A percentile compares a stretch with the other conserved stretches of the same genome.
Conservation (phyloP, 2,888 invertebrate genomes). For the Drosophila robusta region DNA sequence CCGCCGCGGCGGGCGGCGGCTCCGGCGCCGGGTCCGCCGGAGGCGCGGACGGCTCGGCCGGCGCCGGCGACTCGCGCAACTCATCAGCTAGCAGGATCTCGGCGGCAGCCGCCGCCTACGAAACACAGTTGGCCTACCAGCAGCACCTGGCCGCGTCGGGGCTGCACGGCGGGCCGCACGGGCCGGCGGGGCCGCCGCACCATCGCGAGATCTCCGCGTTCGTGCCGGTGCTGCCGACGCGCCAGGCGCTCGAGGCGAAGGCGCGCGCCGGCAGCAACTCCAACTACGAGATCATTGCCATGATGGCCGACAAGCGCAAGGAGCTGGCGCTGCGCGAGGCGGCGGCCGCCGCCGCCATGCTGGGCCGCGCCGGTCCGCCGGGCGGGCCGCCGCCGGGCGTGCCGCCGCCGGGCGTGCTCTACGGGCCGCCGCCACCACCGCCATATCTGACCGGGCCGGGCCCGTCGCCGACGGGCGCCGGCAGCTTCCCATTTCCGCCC, state of each 20-base stretch:
- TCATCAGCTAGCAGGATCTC: conserved; percentile 84
- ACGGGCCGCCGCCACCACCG: conserved; percentile 89
- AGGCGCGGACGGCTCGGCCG: conserved; percentile 38
- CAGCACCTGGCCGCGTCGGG: conserved; percentile 87
- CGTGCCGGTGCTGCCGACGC: conserved; percentile 94
- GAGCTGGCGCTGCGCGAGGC: conserved; percentile 91
- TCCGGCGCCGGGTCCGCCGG: conserved; percentile 75
- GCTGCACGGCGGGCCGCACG: conserved; percentile 73
- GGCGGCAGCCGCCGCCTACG: conserved; percentile 85
- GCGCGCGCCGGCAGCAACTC: conserved; percentile 87
- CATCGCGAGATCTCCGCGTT: conserved; percentile 94
- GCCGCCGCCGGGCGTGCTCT: conserved; percentile 86
- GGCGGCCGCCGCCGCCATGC: conserved; percentile 88
- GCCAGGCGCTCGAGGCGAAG: conserved; percentile 87
- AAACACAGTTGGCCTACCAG: conserved; percentile 89
- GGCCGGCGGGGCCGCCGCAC: conserved; percentile 80
- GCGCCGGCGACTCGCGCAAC: conserved; percentile 77
- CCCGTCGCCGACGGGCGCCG: conserved; percentile 87
- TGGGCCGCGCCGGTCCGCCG: conserved; percentile 87
- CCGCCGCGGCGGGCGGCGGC: conserved; percentile 75
- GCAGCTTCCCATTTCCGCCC: conserved; percentile 89
- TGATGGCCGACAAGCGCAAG: conserved; percentile 95
- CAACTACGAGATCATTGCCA: conserved; percentile 93
- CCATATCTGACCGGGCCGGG: conserved; percentile 88
- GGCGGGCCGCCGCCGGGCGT: conserved; percentile 86